These are phyloP conservation scores for Copsychus sechellarum DNA, from an alignment of 2,113 vertebrate species.

Conservation along the genomic window DNA sequence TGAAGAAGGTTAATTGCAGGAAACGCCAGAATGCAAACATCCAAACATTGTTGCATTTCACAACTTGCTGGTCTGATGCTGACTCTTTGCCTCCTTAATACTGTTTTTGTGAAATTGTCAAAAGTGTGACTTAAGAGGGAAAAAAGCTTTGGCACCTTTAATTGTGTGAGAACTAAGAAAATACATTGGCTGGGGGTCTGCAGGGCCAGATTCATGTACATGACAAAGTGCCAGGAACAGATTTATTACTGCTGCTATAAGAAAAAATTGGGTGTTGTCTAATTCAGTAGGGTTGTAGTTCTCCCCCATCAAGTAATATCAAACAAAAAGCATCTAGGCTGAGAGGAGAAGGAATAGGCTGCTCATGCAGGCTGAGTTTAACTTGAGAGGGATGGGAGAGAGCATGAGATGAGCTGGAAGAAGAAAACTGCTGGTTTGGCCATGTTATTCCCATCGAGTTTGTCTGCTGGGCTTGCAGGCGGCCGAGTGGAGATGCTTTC, in stretches of 20 bases:
- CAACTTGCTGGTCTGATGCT: not conserved
- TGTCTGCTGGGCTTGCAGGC: not conserved
- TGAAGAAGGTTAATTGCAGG: slow-evolving; percentile 13
- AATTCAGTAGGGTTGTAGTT: not conserved
- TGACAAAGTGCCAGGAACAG: not conserved
- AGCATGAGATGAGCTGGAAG: not conserved
- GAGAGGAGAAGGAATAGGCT: not conserved
- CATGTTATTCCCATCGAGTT: not conserved
- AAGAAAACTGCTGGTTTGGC: not conserved
- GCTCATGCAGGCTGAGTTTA: not conserved
- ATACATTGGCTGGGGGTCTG: not conserved
- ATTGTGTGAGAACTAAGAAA: slow-evolving; percentile 17
- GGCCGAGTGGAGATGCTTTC: not conserved
- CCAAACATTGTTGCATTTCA: not conserved
- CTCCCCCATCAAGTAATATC: not conserved
- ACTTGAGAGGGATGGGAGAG: not conserved
- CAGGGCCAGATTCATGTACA: not conserved
- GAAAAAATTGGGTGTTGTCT: not conserved
- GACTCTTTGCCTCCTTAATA: not conserved
- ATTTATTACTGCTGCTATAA: not conserved
- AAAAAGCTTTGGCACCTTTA: slow-evolving; percentile 31
- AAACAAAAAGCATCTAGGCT: not conserved
- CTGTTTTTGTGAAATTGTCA: not conserved
- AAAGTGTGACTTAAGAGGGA: slow-evolving; percentile 4
- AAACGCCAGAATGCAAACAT: not conserved